These are phyloP conservation scores for Furnarius figulus DNA, from an alignment of 2,113 vertebrate genomes.

Conservation along the genomic window DNA sequence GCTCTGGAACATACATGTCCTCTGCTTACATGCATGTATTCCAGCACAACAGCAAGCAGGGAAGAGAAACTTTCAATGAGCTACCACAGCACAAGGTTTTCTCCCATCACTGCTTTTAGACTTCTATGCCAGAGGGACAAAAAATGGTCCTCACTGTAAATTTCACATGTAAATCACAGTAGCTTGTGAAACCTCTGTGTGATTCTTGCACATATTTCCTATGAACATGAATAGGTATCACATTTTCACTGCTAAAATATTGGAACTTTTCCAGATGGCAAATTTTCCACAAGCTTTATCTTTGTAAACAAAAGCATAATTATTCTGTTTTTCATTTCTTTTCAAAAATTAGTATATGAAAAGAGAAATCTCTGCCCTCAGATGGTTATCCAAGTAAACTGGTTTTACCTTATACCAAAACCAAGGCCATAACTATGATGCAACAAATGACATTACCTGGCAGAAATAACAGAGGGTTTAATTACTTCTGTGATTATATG, in stretches of 20 bases:
- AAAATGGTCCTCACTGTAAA: not conserved
- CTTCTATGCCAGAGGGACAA: not conserved
- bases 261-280: not conserved
- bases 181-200: not conserved
- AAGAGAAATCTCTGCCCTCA: not conserved
- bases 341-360: not conserved
- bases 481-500: not conserved
- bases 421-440: not conserved
- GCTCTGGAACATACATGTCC: not conserved
- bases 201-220: not conserved
- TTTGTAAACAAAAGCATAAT: not conserved
- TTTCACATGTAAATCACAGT: not conserved
- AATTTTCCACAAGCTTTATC: not conserved
- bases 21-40: not conserved
- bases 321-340: not conserved
- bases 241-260: not conserved
- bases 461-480: not conserved
- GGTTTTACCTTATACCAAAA: slow-evolving; percentile 10
- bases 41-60: not conserved
- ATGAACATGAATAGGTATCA: not conserved
- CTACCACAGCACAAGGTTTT: not conserved
- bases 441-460: not conserved
- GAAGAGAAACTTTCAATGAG: not conserved
- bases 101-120: not conserved
- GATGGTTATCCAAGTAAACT: not conserved